Base-by-base conservation (phyloP, 2,888 invertebrate species). In the Amaurobius ferox region DNA sequence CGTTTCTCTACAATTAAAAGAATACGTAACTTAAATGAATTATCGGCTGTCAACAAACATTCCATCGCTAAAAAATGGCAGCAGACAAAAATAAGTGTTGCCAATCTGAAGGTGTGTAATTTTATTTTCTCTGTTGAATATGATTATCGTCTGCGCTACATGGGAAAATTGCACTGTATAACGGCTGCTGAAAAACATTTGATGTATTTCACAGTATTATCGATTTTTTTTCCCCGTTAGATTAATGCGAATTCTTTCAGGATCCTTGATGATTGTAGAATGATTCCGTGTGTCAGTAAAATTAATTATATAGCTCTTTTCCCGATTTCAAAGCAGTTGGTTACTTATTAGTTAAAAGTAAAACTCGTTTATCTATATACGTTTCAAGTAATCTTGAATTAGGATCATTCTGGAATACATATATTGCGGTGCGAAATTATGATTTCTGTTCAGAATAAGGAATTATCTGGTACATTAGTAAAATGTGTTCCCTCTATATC, bases 211-310 rank as follows among this genome's bases (percentile, higher is more conserved):
- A 44, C 44, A n/a, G 2, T 44, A n/a, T 11, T 44, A 44, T 44
- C 44, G 44, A 44, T 44, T 13, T 44, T 44, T 44, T 44, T 44
- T 44, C n/a, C 16, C 2, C 44, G 2, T 11, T n/a, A 44, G 44
- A 44, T 44, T 44, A 44, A 44, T 44, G 44, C 16, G 44, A 16
- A 44, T 44, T 44, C 44, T 44, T 44, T 44, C n/a, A 44, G 44
- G n/a, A 44, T 44, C n/a, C n/a, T n/a, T 44, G 44, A 44, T 44
- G 44, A 44, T 44, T 11, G 6, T 44, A 13, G 44, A 44, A 44
- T 44, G 44, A 44, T 44, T 44, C n/a, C n/a, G 44, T n/a, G 44
- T 44, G 44, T 44, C 44, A 44, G 44, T 13, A 44, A 44, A 44
- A 44, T 44, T 44, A 44, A 44, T 44, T 44, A 44, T n/a, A n/a